phyloP scores from a whole-genome alignment of 2,888 invertebrate species.

The Pterobdella sp. region DNA sequence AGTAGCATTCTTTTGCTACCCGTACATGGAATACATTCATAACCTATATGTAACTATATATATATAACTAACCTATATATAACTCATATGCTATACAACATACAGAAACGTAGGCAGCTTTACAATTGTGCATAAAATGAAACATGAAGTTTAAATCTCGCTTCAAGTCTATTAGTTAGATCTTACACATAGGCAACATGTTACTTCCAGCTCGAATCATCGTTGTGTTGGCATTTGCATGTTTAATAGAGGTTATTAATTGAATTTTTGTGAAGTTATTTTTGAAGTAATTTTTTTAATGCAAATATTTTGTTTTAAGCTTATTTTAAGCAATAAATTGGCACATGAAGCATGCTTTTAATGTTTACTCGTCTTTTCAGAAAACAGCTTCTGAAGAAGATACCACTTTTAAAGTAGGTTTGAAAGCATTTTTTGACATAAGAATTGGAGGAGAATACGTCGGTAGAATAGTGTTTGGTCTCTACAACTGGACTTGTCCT shows the following conservation, averaged over 20 bases:
- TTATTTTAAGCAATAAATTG: too few relatives aligned
- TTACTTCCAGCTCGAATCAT: not conserved
- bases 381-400: too few relatives aligned
- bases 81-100: not conserved
- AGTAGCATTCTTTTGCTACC: too few relatives aligned
- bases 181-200: slow-evolving; percentile 8
- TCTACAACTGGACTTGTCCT: slow-evolving; percentile 78
- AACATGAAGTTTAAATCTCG: not conserved
- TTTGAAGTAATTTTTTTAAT: too few relatives aligned
- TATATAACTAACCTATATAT: not conserved
- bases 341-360: too few relatives aligned
- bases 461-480: slow-evolving; percentile 73
- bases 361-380: too few relatives aligned
- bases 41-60: too few relatives aligned
- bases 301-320: too few relatives aligned
- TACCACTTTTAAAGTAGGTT: slow-evolving; percentile 49
- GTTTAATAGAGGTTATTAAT: not conserved
- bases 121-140: not conserved
- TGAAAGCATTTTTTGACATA: slow-evolving; percentile 26
- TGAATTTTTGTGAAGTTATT: too few relatives aligned
- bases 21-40: too few relatives aligned
- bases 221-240: not conserved
- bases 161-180: not conserved
- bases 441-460: slow-evolving; percentile 59
- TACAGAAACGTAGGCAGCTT: not conserved